Percentiles rank a stretch among this genome's conserved stretches.
Conservation (phyloP, 2,797 vertebrate species). For the Buphagus erythrorhynchus region DNA sequence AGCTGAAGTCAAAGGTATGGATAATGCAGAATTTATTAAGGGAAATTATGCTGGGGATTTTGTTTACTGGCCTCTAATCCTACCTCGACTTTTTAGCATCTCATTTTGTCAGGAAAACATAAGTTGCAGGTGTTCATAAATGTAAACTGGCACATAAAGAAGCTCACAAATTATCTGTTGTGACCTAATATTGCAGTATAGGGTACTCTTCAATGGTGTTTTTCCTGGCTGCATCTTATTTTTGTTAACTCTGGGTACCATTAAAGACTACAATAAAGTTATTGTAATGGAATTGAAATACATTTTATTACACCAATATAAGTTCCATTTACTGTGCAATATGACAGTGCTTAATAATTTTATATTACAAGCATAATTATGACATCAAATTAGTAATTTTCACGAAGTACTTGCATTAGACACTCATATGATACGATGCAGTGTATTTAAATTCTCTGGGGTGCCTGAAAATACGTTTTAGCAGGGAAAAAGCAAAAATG, state of each 20-base stretch:
- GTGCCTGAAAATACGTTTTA: constrained; percentile 59
- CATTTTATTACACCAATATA: constrained; percentile 75
- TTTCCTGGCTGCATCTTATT: constrained; percentile 6
- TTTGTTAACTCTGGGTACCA: constrained; percentile 62
- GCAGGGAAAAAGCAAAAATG: constrained; percentile 40
- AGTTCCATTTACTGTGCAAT: constrained; percentile 72
- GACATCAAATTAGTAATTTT: constrained; percentile 77
- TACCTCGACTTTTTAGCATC: not conserved
- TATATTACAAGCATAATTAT: constrained; percentile 74
- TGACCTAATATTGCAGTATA: constrained; percentile 21
- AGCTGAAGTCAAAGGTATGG: constrained; percentile 10
- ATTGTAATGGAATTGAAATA: constrained; percentile 73
- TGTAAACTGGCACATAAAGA: not conserved
- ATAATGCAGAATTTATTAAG: constrained; percentile 27
- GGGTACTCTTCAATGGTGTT: not conserved
- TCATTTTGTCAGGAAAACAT: not conserved
- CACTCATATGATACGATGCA: constrained; percentile 15
- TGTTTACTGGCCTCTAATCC: constrained; percentile 3
- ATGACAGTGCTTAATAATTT: constrained; percentile 75
- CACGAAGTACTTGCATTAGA: constrained; percentile 69
- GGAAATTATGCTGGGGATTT: not conserved
- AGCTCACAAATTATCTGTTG: not conserved
- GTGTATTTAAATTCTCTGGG: constrained; percentile 51
- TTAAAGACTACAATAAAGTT: constrained; percentile 71
- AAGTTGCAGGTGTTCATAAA: constrained; percentile 32